Base-by-base conservation (phyloP, 2,888 invertebrate species). In the Diaperis boleti region DNA sequence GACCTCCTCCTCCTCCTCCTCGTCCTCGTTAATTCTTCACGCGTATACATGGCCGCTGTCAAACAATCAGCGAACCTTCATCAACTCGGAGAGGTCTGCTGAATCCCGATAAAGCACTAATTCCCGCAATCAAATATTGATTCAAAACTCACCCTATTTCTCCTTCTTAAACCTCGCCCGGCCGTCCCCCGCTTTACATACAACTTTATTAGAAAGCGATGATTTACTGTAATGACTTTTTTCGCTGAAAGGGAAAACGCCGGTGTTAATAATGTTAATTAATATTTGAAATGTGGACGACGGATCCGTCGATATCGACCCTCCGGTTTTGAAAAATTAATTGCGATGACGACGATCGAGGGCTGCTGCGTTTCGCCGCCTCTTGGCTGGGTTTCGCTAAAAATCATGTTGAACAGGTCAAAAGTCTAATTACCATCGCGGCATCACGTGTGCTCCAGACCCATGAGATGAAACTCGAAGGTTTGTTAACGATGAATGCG, bases 191-290 rank as follows among this genome's bases (percentile, higher is more conserved):
- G 79, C 77, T 80, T 82, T 82, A 82, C 82, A 82, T 81, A 75
- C 77, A 78, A 76, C 74, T 79, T 83, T 85, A 85, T 85, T 84
- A 84, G 84, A 84, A 84, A 72, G 82, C 83, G 84, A 84, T 85
- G 85, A 85, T 85, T 85, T 85, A 85, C 85, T 83, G 83, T 85
- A 85, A 85, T 85, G 83, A 84, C 81, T 81, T 82, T 82, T 82
- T 81, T 78, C 75, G 72, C 70, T 71, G 75, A 81, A 80, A 81
- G 81, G 78, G 80, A 81, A 82, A 82, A 80, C n/a, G 81, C 81
- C 79, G 81, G 82, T 83, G 84, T 84, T 85, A 85, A 85, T 85
- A 85, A 85, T 83, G 83, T 85, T 85, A 85, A 85, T 85, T 85
- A 85, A 85, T 85, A 85, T 85, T 84, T 83, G 82, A 83, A 80